Base-by-base conservation (phyloP, 64 coral and sea anemone species). In the Dendronephthya gigantea region DNA sequence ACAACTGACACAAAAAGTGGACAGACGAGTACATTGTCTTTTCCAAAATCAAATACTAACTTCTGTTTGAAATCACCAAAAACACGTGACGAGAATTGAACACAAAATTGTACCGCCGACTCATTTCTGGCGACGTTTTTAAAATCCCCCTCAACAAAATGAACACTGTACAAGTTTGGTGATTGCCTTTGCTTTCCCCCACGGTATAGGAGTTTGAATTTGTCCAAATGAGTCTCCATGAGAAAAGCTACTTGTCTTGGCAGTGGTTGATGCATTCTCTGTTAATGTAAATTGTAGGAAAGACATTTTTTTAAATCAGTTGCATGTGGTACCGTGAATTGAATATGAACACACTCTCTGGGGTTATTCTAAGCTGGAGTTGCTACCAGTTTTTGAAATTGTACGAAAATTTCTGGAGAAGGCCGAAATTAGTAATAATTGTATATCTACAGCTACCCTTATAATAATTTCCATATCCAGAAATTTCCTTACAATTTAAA, bases 21-120 rank as follows among this genome's bases (percentile, higher is more conserved):
- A 7, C 2, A 6, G 36, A 19, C 32, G 15, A 79, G 36, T 8
- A 39, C 72, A 9, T 29, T 12, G 4, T 9, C 55, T 7, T 22
- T 15, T 35, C 72, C 72, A 19, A 79, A 79, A 19, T 79, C 72
- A 34, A 79, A 79, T 0, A 79, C 29, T 36, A 79, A 29, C 29
- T 36, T 39, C 36, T 79, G 72, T 34, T 79, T 12, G 32, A 79
- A 79, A 16, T 79, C 72, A 79, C 72, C 72, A 39, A 79, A 79
- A 79, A 39, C 36, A 79, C 72, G 16, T 10, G 72, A 79, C 25
- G 72, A 28, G 36, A 79, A 79, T 34, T 79, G 30, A 34, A 79
- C 28, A 19, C 72, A 79, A 39, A 79, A 33, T 29, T 79, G 72
- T 1, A 79, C 72, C 7, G 72, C 72, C 5, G 72, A 34, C 32